phyloP scores from a whole-genome alignment of 1,140 invertebrate species.

The Drosophila kanapiae region DNA sequence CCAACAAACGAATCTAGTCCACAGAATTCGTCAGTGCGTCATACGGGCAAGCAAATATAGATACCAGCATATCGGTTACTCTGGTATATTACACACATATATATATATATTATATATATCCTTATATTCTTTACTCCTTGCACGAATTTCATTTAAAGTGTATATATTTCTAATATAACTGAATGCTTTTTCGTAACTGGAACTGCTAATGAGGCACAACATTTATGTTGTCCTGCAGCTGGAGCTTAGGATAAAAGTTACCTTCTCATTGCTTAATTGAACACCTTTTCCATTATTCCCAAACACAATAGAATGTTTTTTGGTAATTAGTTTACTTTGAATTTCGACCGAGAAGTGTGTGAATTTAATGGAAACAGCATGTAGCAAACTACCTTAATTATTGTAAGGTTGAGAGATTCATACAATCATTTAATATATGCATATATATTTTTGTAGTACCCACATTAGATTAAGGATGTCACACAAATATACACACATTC shows the following conservation, averaged over 20 bases:
- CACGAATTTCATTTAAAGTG: neutral
- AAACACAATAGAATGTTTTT: neutral
- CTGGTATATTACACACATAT: neutral
- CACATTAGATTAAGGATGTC: constrained; percentile 22
- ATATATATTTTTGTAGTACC: constrained; percentile 66
- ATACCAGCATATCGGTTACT: constrained; percentile 38
- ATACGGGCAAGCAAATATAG: constrained; percentile 11
- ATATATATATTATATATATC: neutral
- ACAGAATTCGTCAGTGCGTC: constrained; percentile 31
- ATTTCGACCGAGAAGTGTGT: constrained; percentile 21
- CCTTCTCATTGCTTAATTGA: neutral
- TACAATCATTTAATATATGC: constrained; percentile 25
- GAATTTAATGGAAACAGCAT: constrained; percentile 1
- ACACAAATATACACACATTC: constrained; percentile 46
- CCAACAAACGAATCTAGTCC: constrained; percentile 47
- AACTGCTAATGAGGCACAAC: neutral
- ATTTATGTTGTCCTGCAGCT: no score
- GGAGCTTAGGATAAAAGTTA: no score
- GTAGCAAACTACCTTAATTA: constrained; percentile 40
- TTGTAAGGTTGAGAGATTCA: constrained; percentile 28
- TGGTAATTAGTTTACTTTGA: neutral
- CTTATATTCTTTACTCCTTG: no score
- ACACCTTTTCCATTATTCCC: neutral
- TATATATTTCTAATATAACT: constrained; percentile 4
- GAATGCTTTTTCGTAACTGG: neutral